Evolutionary conservation across 1,140 invertebrate genomes (phyloP), one percentile per base, ranked within the genome.

Genomic region (Brevipalpus yothersi): DNA sequence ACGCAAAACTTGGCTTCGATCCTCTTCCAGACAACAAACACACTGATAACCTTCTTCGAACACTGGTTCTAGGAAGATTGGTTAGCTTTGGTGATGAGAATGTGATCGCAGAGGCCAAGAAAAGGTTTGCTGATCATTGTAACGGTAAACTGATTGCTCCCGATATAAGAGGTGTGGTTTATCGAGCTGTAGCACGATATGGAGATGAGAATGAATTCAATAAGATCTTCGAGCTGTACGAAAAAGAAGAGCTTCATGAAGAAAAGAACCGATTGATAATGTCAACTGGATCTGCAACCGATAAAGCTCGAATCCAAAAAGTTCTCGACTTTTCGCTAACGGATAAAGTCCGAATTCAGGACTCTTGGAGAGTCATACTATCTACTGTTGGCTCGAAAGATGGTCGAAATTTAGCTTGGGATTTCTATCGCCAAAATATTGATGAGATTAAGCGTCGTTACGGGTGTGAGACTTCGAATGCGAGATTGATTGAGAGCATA

Each of bases 341-440:
- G 51, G 59, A 97, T 73, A 92, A 98, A 70, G 90, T 96, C 0
- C 75, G 88, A 40, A 78, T 83, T 8, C 90, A 95, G 71, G 90
- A 95, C 68, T 82, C 86, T 0, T 79, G 89, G 1, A 87, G 85
- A 69, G 82, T 91, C 1, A 84, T 95, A 41, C n/a, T n/a, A 81
- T 82, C 61, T 82, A 84, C 8, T 83, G 90, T 5, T 80, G 82
- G 66, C 0, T 77, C 81, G 60, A 78, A 78, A 63, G 73, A 77
- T 60, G 89, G 89, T 1, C 79, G 88, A 45, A 78, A 89, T 56
- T 70, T 90, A 53, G 82, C 83, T 1, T 96, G 91, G 90, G 70
- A 84, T 54, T 95, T 88, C 73, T 82, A 93, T 66, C 84, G 90
- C 68, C 77, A 83, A n/a, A 84, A 91, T 66, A 83, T 82, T 78